These are phyloP conservation scores for Torymus aiolomorphi DNA, from an alignment of 2,888 invertebrate genomes.

Conservation along the genomic window DNA sequence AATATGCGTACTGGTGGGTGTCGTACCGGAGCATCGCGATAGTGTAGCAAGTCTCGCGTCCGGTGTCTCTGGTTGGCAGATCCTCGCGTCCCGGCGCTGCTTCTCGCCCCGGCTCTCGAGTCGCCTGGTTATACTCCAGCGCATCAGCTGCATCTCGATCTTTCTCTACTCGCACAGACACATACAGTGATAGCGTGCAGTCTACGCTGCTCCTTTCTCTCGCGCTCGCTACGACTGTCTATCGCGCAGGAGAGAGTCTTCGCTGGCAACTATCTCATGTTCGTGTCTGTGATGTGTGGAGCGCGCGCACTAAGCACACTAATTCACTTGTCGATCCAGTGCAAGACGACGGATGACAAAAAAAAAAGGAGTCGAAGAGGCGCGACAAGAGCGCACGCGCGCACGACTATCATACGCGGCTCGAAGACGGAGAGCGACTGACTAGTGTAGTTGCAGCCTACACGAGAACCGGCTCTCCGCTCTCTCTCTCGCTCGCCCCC, in stretches of 20 bases:
- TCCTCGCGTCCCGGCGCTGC: conserved; percentile 64
- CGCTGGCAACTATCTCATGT: conserved; percentile 46
- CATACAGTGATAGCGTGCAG: neutral
- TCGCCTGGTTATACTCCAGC: conserved; percentile 73
- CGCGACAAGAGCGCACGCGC: no score
- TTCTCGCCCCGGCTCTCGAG: conserved; percentile 67
- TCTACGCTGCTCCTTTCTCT: neutral
- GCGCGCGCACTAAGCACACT: no score
- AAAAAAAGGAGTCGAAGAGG: no score
- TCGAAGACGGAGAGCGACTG: conserved; percentile 67
- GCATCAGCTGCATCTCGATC: conserved; percentile 70
- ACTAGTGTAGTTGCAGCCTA: conserved; percentile 60
- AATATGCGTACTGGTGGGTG: neutral
- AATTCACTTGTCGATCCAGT: no score
- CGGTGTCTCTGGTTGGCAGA: conserved; percentile 60
- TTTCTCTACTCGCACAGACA: conserved; percentile 9
- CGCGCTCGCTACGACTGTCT: neutral
- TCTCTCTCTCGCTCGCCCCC: conserved; percentile 41
- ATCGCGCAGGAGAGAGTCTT: conserved; percentile 3
- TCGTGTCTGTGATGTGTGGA: no score
- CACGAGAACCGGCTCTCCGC: conserved; percentile 63
- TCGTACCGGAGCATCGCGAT: conserved; percentile 63
- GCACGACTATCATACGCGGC: conserved; percentile 18
- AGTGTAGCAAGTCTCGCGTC: conserved; percentile 56
- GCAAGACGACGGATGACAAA: no score